Conservation (phyloP, 2,797 vertebrate genomes). For the Phoebastria nigripes region DNA sequence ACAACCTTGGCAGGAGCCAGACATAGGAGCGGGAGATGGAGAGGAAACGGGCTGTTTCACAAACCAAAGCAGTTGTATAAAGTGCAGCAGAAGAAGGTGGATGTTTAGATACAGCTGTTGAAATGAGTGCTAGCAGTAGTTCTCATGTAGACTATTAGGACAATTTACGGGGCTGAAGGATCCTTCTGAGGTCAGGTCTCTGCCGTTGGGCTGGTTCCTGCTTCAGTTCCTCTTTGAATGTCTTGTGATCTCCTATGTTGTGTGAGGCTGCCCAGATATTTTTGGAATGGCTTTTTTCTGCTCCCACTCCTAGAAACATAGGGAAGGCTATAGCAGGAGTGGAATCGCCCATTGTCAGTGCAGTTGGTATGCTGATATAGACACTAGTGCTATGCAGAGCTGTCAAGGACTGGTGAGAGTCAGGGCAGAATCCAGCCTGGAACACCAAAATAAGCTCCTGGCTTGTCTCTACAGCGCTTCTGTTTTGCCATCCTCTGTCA, state of each 20-base stretch:
- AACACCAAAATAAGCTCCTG: background rate
- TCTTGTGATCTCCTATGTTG: background rate
- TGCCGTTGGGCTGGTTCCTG: background rate
- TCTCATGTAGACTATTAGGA: background rate
- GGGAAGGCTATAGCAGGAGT: background rate
- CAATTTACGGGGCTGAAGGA: background rate
- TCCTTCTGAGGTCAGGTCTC: background rate
- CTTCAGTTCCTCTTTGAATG: background rate
- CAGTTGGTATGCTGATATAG: background rate
- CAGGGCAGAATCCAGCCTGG: background rate
- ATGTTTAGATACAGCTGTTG: background rate
- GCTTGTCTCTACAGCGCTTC: background rate
- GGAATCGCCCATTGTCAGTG: background rate
- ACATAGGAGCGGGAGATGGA: background rate
- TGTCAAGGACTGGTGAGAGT: background rate
- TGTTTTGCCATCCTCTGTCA: background rate
- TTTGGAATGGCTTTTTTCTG: background rate
- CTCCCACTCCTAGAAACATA: background rate
- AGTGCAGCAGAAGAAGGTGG: background rate
- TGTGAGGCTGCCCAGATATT: background rate
- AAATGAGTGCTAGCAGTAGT: background rate
- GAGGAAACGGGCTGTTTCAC: background rate
- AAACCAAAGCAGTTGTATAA: background rate
- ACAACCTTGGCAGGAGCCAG: background rate
- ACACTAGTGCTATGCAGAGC: background rate